Base-by-base conservation (phyloP, 2,797 vertebrate genomes). In the Muraenolepis orangiensis region DNA sequence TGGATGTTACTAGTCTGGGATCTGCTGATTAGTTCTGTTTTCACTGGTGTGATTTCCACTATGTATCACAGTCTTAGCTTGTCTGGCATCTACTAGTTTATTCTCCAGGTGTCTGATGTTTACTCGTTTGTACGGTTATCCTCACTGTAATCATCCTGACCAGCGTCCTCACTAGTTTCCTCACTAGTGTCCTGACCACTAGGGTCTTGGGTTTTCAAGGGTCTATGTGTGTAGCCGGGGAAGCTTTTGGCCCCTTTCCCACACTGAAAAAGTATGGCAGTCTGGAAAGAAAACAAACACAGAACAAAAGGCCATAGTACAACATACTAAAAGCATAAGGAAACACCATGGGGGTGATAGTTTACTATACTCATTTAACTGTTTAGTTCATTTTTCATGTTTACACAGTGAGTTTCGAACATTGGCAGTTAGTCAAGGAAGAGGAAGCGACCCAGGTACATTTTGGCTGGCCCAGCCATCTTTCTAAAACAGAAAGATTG, bases 391-490 rank as follows among this genome's bases (percentile, higher is more conserved):
- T n/a, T n/a, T n/a, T n/a, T n/a, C 57, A 64, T 64, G 57, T n/a
- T n/a, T n/a, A 26, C 51, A n/a, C 6, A 64, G 10, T 42, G 0
- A n/a, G 57, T 64, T 26, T 51, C 2, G 20, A 51, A 26, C 23
- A 26, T 64, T 2, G 26, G n/a, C n/a, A n/a, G n/a, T 23, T 12
- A 26, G n/a, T n/a, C n/a, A n/a, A 26, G 26, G 2, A 23, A 1
- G 23, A 2, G 4, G 23, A 23, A 61, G 11, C 26, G 16, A 51
- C 16, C n/a, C 3, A 98, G 78, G 82, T 93, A 95, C 82, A 89
- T 71, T 72, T 36, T 82, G 42, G 13, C 0, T n/a, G 85, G 78
- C n/a, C n/a, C 16, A 51, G 42, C 42, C n/a, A n/a, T n/a, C n/a
- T n/a, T 76, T 75, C 61, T 88, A 82, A 36, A 76, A 83, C 46